Evolutionary conservation across 2,797 vertebrate genomes (phyloP), one percentile per base, ranked within the genome.

Genomic region (Clarias fuscus): DNA sequence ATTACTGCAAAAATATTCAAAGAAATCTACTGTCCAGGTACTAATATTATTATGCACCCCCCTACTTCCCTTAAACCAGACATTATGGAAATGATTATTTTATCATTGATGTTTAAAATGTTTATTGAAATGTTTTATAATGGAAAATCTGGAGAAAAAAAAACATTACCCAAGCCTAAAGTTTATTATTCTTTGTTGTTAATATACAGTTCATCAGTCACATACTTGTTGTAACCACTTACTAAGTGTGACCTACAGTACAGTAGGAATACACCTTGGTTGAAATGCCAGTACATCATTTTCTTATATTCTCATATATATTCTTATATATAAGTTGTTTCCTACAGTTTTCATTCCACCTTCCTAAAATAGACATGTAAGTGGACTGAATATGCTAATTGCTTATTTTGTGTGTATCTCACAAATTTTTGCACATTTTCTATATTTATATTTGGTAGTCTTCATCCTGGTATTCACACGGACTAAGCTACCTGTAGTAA

Each of bases 381-480:
- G 17, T 22, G 10, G 53, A 59, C 6, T 78, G 53, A 33, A 56
- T 59, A 20, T 77, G 27, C 3, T 59, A 77, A 22, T 20, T 30
- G 53, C 15, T 58, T 77, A n/a, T 11, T 77, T 18, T 76, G 15
- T 53, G n/a, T n/a, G 14, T 75, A 43, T 76, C 24, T 30, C 0
- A 78, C 59, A 22, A 61, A 37, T 48, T 2, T 48, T 53, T 53
- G 71, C n/a, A 61, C 4, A n/a, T 67, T 68, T 17, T 82, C 18
- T 48, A 11, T 24, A 65, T 53, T 17, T n/a, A 77, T 20, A 27
- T 77, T 64, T 40, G 5, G 3, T 80, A 62, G 53, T 62, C 61
- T 68, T 61, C 53, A 70, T 68, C 4, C 30, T 61, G 59, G 18
- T 81, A 61, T 85, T 85, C n/a, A 67, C 15, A 43, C 17, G 56